Percentiles rank a stretch among this genome's conserved stretches.
These are phyloP conservation scores for Lypha dubia DNA, from an alignment of 2,888 invertebrate genomes.

Conservation along the genomic window DNA sequence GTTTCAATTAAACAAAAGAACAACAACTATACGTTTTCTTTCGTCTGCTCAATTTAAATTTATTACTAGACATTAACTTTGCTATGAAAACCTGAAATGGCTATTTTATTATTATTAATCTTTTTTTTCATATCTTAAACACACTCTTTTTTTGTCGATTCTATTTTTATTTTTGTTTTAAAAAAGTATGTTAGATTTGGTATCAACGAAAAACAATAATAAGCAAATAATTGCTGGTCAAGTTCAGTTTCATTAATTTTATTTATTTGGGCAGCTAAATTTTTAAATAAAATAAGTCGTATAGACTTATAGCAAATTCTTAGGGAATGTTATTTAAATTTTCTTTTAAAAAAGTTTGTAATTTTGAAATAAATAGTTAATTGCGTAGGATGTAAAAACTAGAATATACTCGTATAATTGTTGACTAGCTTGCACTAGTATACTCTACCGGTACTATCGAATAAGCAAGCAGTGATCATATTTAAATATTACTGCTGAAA, in stretches of 20 bases:
- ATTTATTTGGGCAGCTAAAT: constrained; percentile 15
- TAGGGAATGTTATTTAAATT: constrained; percentile 32
- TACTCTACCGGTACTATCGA: neutral
- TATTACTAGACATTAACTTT: neutral
- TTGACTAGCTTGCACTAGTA: neutral
- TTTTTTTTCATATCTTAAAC: neutral
- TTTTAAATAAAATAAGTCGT: constrained; percentile 24
- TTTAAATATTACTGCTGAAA: neutral
- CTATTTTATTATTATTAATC: constrained; percentile 10
- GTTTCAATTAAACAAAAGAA: too few species aligned
- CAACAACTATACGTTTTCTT: too few species aligned
- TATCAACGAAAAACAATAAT: constrained; percentile 25
- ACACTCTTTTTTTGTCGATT: constrained; percentile 9
- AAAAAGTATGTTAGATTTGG: constrained; percentile 28
- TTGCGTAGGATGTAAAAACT: neutral
- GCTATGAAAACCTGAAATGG: neutral
- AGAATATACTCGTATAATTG: neutral
- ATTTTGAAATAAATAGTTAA: constrained; percentile 28
- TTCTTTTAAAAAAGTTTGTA: constrained; percentile 40
- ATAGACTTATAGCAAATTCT: constrained; percentile 15
- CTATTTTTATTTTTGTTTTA: constrained; percentile 42
- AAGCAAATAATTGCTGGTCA: constrained; percentile 32
- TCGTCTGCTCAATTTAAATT: neutral
- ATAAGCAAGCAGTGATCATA: neutral
- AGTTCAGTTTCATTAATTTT: constrained; percentile 63